Evolutionary conservation across 1,140 invertebrate genomes (phyloP).

Genomic region (Zaprionus taronus): DNA sequence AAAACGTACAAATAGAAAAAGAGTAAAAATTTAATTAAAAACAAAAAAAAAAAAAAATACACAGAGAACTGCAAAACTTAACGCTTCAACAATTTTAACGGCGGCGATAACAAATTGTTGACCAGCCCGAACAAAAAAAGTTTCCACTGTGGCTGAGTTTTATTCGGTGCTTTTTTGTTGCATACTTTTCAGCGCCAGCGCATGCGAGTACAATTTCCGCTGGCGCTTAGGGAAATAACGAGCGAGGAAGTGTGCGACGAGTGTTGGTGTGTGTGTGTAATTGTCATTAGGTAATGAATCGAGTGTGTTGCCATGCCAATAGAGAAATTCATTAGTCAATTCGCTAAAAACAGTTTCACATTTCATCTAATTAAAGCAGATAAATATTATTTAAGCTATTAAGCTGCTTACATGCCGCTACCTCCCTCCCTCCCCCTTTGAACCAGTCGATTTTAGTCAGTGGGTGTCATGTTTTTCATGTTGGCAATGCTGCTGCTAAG

Average conservation of each 20-base stretch:
- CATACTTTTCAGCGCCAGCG: slow-evolving; percentile 58
- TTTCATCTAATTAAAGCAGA: slow-evolving; percentile 64
- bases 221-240: slow-evolving; percentile 31
- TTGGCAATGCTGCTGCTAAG: slow-evolving; percentile 46
- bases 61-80: slow-evolving; percentile 12
- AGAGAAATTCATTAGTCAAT: slow-evolving; percentile 25
- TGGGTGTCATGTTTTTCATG: slow-evolving; percentile 20
- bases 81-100: slow-evolving; percentile 28
- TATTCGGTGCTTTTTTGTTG: slow-evolving; percentile 29
- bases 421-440: too few species aligned
- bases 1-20: neutral
- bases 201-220: slow-evolving; percentile 57
- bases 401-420: slow-evolving; percentile 25
- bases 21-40: slow-evolving; percentile 14
- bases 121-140: slow-evolving; percentile 9
- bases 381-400: slow-evolving; percentile 33
- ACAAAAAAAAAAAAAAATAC: neutral
- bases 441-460: neutral
- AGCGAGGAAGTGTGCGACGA: slow-evolving; percentile 3
- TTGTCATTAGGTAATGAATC: slow-evolving; percentile 26
- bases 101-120: slow-evolving; percentile 24
- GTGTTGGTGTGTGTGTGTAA: slow-evolving; percentile 7
- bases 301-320: slow-evolving; percentile 26
- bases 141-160: slow-evolving; percentile 17
- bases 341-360: slow-evolving; percentile 31